Base-by-base conservation (phyloP, 2,888 invertebrate genomes). In the Gisinianus flammeolus region DNA sequence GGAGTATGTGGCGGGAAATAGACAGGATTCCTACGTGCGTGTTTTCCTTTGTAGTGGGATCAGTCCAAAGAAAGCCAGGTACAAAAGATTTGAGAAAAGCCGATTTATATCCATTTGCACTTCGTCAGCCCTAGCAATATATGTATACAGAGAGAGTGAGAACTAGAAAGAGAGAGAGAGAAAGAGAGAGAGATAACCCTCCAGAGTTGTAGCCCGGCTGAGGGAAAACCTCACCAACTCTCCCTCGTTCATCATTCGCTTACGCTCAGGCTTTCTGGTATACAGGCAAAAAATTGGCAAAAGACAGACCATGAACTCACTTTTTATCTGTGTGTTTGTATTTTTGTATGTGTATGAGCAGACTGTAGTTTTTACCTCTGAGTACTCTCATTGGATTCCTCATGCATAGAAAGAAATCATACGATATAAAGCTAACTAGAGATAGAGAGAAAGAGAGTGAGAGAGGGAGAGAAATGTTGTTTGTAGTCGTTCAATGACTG, bases 51-150 rank as follows among this genome's bases (percentile, higher is more conserved):
- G 62, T 62, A 72, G 58, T 33, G 56, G 72, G 58, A 72, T 72
- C 31, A 72, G 56, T 30, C 22, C 16, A 31, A 22, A 58, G 58
- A 72, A 72, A 72, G 72, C 56, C 72, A 72, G 72, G 72, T 72
- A 72, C 58, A 70, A 56, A 72, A 72, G 58, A 58, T 72, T 56
- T 31, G 19, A 26, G 28, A 58, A 52, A 72, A 72, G 62, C 72
- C 72, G 72, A 72, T 72, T 72, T 72, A 72, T 72, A 58, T 72
- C 72, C 72, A 72, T 72, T 72, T 72, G 58, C 72, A 72, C 72
- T 30, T 72, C 58, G 58, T 72, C 72, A 28, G 56, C 24, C 30
- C n/a, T n/a, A n/a, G n/a, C n/a, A n/a, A n/a, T n/a, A n/a, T 31
- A 12, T 31, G 31, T 4, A n/a, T 19, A 30, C 22, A 16, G 16